phyloP scores from a whole-genome alignment of 53 echinoderm and acorn worm species.

The Holothuria leucospilota region DNA sequence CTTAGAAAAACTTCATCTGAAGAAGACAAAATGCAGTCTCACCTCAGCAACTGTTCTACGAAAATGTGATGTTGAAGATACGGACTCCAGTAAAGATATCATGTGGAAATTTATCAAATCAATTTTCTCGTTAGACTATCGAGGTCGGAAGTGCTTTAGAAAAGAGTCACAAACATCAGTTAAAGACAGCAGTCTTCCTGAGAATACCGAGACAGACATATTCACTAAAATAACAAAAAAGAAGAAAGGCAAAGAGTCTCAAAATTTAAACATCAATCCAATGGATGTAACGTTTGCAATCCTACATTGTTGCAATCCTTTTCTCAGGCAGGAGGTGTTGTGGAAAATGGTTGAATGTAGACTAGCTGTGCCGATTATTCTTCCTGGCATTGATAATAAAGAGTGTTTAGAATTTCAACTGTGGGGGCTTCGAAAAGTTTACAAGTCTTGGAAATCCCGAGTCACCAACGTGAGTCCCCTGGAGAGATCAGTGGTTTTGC shows the following conservation, averaged over 20 bases:
- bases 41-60: background rate
- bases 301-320: conserved; percentile 25
- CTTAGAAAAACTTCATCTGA: background rate
- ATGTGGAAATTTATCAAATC: conserved; percentile 1
- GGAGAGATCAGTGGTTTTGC: conserved; percentile 7
- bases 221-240: background rate
- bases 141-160: conserved; percentile 4
- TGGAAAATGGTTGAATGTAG: conserved; percentile 43
- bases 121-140: conserved; percentile 12
- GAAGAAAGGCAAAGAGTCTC: background rate
- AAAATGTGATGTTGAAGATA: background rate
- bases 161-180: too few species aligned
- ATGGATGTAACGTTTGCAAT: conserved; percentile 13
- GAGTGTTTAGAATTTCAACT: background rate
- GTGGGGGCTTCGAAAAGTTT: conserved; percentile 33
- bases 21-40: background rate
- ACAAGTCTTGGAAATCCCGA: conserved; percentile 25
- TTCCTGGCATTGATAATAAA: background rate
- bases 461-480: background rate
- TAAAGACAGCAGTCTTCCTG: too few species aligned
- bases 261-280: background rate
- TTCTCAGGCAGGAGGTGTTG: conserved; percentile 16
- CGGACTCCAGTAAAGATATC: background rate
- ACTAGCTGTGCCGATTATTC: conserved; percentile 29
- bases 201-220: background rate